Conservation (phyloP, 2,888 invertebrate genomes). For the Caradrina clavipalpis region DNA sequence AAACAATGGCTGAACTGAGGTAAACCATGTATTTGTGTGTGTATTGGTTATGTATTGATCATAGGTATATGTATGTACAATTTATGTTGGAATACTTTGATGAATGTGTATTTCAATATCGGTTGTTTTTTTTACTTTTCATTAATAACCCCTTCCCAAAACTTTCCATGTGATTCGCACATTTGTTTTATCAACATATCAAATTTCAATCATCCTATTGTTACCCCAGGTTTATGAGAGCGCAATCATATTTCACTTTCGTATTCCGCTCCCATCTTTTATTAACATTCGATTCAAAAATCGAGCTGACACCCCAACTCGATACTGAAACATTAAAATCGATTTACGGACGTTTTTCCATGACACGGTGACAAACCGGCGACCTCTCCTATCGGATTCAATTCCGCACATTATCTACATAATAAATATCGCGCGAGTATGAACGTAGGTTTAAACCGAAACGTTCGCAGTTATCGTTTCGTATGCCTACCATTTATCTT, state of each 20-base stretch:
- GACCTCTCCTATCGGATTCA: slow-evolving; percentile 55
- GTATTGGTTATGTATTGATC: not conserved
- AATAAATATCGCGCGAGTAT: slow-evolving; percentile 56
- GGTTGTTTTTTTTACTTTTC: not conserved
- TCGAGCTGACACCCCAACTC: slow-evolving; percentile 31
- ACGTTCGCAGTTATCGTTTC: slow-evolving; percentile 64
- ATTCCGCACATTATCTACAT: slow-evolving; percentile 57
- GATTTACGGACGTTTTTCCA: slow-evolving; percentile 52
- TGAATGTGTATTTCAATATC: not conserved
- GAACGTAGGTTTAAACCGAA: slow-evolving; percentile 49
- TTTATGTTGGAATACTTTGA: not conserved
- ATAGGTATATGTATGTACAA: not conserved
- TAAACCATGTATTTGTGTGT: slow-evolving; percentile 7
- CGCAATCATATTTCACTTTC: slow-evolving; percentile 38
- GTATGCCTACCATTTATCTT: slow-evolving; percentile 56
- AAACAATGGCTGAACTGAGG: slow-evolving; percentile 27
- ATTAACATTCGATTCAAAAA: slow-evolving; percentile 44
- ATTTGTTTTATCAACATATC: not conserved
- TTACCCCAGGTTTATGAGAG: slow-evolving; percentile 1
- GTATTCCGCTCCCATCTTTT: slow-evolving; percentile 28
- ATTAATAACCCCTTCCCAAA: not conserved
- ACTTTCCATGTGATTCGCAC: not conserved
- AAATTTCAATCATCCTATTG: not conserved
- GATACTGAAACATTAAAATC: slow-evolving; percentile 55
- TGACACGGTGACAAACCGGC: slow-evolving; percentile 44